phyloP scores from a whole-genome alignment of 2,888 invertebrate species.

The Agonopterix arenella region DNA sequence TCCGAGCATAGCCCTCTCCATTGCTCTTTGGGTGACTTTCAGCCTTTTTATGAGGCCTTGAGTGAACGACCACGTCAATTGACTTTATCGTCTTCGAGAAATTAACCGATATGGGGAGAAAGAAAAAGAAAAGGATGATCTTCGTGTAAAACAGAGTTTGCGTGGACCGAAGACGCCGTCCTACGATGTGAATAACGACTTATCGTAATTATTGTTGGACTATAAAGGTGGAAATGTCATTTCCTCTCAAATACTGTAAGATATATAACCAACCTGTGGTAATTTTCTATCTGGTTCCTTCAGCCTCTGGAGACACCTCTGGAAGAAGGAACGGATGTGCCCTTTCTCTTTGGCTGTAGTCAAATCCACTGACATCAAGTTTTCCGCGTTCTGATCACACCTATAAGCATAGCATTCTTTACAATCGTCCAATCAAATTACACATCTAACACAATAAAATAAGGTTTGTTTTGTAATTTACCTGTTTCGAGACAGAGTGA shows the following conservation, averaged over 20 bases:
- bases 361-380: slow-evolving; percentile 82
- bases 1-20: too few species aligned
- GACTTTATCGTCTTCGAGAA: too few species aligned
- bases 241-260: not conserved
- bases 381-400: slow-evolving; percentile 77
- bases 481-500: slow-evolving; percentile 92
- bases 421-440: not conserved
- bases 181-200: too few species aligned
- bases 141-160: too few species aligned
- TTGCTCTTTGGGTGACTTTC: too few species aligned
- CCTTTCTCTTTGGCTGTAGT: slow-evolving; percentile 91
- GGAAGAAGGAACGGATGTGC: slow-evolving; percentile 90
- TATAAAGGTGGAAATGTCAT: too few species aligned
- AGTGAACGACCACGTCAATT: too few species aligned
- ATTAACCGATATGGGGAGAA: too few species aligned
- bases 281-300: slow-evolving; percentile 92
- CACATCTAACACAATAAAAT: not conserved
- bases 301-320: slow-evolving; percentile 86
- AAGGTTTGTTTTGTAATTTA: slow-evolving; percentile 49
- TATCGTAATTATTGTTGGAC: too few species aligned
- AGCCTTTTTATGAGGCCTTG: too few species aligned
- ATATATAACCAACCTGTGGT: slow-evolving; percentile 83
- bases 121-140: too few species aligned
- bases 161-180: too few species aligned
- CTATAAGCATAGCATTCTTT: slow-evolving; percentile 29